phyloP scores from a whole-genome alignment of 2,113 vertebrate species.

The Saimiri boliviensis region DNA sequence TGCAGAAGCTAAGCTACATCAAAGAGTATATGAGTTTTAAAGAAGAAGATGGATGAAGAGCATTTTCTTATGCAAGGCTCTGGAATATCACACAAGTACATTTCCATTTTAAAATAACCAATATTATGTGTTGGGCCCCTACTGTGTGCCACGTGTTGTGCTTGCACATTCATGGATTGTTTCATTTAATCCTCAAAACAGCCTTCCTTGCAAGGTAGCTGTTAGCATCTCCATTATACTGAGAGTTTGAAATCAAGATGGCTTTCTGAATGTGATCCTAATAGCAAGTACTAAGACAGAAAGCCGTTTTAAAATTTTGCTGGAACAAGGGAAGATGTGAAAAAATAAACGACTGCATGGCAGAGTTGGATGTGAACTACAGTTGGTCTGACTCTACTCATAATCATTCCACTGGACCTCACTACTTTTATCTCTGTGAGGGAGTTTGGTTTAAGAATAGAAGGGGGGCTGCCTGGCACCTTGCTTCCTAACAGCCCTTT shows the following conservation, averaged over 20 bases:
- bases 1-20: slow-evolving; percentile 36
- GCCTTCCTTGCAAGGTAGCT: background rate
- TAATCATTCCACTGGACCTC: background rate
- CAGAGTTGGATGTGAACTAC: background rate
- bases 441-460: background rate
- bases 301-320: background rate
- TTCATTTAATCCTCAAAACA: slow-evolving; percentile 1
- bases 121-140: background rate
- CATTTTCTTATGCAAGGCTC: background rate
- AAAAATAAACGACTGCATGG: background rate
- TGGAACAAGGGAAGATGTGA: background rate
- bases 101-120: slow-evolving; percentile 33
- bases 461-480: background rate
- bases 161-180: background rate
- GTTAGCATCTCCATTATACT: background rate
- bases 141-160: background rate
- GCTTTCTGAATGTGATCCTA: background rate
- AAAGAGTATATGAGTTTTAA: slow-evolving; percentile 39
- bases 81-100: background rate
- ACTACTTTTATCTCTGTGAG: background rate
- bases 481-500: background rate
- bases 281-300: background rate
- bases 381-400: background rate
- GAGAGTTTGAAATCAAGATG: background rate
- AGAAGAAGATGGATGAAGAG: background rate